Conservation (phyloP, 2,797 vertebrate species). For the Leucoraja ocellata region DNA sequence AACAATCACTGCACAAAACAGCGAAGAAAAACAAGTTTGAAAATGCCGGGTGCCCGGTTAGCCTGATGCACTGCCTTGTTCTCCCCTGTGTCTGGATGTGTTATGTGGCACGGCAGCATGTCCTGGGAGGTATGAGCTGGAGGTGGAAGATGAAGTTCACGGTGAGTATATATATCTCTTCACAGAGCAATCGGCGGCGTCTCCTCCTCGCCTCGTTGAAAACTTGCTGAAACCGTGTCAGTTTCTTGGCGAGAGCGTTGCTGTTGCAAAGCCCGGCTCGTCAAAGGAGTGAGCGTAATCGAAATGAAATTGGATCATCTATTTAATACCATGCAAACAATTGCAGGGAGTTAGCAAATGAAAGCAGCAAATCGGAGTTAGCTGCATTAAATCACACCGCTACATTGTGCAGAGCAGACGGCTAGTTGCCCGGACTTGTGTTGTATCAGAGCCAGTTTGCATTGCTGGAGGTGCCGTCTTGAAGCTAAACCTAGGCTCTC, state of each 20-base stretch:
- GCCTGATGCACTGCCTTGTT: conserved; percentile 4
- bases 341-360: neutral
- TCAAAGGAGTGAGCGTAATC: neutral
- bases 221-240: neutral
- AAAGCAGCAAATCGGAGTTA: too few species aligned
- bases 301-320: neutral
- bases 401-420: neutral
- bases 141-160: conserved; percentile 35
- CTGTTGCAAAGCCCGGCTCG: neutral
- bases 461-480: neutral
- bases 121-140: conserved; percentile 14
- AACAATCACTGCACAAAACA: too few species aligned
- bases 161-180: conserved; percentile 23
- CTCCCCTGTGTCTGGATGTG: conserved; percentile 10
- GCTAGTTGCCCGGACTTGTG: too few species aligned
- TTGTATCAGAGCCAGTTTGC: neutral
- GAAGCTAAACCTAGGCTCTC: neutral
- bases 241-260: neutral
- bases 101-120: conserved; percentile 9
- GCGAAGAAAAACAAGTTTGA: too few species aligned
- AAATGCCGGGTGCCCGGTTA: neutral
- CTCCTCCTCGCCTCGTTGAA: neutral
- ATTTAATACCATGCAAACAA: neutral
- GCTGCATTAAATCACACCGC: neutral
- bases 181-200: neutral